Evolutionary conservation across 2,888 invertebrate genomes (phyloP).

Genomic region (Automeris io): DNA sequence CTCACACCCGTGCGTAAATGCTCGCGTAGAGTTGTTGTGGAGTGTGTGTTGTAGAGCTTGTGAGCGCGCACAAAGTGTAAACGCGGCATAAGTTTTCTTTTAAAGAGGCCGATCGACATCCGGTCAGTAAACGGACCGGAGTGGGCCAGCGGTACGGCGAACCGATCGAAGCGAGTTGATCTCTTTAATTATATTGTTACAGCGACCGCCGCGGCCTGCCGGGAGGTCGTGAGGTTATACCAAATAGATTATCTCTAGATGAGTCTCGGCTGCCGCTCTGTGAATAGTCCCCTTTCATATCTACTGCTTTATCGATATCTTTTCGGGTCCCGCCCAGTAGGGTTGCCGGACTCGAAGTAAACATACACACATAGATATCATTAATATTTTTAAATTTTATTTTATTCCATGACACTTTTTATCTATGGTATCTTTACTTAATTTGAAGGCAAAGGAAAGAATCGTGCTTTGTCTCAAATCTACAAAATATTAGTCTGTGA

Average conservation of each 20-base stretch:
- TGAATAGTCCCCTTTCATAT: constrained; percentile 56
- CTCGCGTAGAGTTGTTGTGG: no score
- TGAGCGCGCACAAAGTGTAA: no score
- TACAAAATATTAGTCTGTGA: no score
- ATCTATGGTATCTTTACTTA: no score
- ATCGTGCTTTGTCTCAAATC: no score
- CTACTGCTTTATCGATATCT: constrained; percentile 50
- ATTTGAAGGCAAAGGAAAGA: no score
- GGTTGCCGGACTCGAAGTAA: constrained; percentile 7
- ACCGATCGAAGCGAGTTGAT: constrained; percentile 41
- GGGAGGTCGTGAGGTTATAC: constrained; percentile 73
- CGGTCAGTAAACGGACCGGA: constrained; percentile 42
- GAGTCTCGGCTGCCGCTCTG: constrained; percentile 56
- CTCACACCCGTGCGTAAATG: no score
- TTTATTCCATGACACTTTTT: no score
- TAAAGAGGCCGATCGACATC: constrained; percentile 55
- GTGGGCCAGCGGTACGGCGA: constrained; percentile 25
- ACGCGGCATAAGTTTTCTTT: constrained; percentile 37
- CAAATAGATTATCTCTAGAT: constrained; percentile 73
- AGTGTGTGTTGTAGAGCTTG: no score
- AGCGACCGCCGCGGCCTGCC: constrained; percentile 44
- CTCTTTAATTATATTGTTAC: constrained; percentile 76
- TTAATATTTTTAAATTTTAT: no score
- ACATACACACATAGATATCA: no score
- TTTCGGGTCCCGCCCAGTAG: constrained; percentile 30